phyloP scores from a whole-genome alignment of 1,140 invertebrate genomes.

The Drosophila arawakana region DNA sequence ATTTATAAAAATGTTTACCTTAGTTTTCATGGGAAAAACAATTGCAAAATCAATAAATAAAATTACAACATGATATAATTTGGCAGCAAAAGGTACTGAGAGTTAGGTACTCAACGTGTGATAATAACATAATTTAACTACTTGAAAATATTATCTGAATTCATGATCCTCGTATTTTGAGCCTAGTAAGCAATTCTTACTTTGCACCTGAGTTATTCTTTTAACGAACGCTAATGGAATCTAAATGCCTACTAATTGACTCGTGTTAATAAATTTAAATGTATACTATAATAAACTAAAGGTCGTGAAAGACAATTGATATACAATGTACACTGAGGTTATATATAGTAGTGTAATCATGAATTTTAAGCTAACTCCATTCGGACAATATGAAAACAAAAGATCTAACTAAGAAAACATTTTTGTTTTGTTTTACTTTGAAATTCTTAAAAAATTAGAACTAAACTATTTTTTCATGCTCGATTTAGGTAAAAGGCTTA shows the following conservation, averaged over 20 bases:
- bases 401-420: too few species aligned
- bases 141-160: conserved; percentile 32
- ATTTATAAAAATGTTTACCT: not conserved
- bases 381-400: too few species aligned
- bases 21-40: not conserved
- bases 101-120: conserved; percentile 5
- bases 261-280: conserved; percentile 9
- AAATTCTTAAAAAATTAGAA: too few species aligned
- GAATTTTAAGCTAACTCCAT: too few species aligned
- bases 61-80: too few species aligned
- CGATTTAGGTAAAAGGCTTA: too few species aligned
- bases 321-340: not conserved
- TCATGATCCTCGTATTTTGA: not conserved
- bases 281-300: conserved; percentile 35
- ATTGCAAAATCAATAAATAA: not conserved
- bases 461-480: too few species aligned
- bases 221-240: conserved; percentile 61
- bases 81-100: too few species aligned
- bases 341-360: too few species aligned
- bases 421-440: too few species aligned
- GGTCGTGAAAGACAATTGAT: conserved; percentile 35
- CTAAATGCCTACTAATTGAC: conserved; percentile 71
- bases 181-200: conserved; percentile 28
- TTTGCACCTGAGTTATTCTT: conserved; percentile 45
- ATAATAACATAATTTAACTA: conserved; percentile 48